Base-by-base conservation (phyloP, 2,113 vertebrate species). In the Nestor notabilis region DNA sequence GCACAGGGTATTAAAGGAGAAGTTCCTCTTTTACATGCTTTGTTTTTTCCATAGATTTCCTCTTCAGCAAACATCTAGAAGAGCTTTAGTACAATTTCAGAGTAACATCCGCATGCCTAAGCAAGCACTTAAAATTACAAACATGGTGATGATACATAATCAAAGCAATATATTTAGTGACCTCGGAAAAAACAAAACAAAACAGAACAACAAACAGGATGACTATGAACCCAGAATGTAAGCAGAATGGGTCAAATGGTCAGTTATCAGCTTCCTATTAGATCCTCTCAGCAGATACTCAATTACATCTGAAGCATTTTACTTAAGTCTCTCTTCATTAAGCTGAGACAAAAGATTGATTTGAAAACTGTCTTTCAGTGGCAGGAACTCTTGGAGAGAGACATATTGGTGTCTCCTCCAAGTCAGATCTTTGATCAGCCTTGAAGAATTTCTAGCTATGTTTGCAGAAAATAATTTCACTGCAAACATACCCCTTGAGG, bases 101-200 rank as follows among this genome's bases (percentile, higher is more conserved):
- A 66, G 5, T 9, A 25, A 75, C 31, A 5, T 39, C 60, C 10
- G 11, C 21, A 10, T 49, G 31, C 17, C n/a, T 66, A 66, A 89
- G 9, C 4, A 77, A 50, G 11, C 6, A 80, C 8, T 16, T 88
- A 68, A 66, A 80, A 37, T 70, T 53, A 11, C 13, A 75, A 35
- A 8, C 8, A 33, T 8, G 13, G 6, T 65, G 24, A 24, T 41
- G 18, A 41, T 35, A 19, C 5, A 19, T 8, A 44, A 6, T 3
- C 19, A 75, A 78, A 85, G 4, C 16, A 79, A 58, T 20, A 17
- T 8, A 63, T 66, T 78, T 63, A 35, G 19, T 17, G 21, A 37
- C 7, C 21, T 44, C 6, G 5, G 21, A 1, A 1, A 3, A 24
- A 18, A 37, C n/a, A 61, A 15, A 35, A 21, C 11, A 39, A 21